A percentile compares a stretch with the other conserved stretches of the same genome.
These are phyloP conservation scores for Distichodus sexfasciatus DNA, from an alignment of 2,797 vertebrate genomes.

Conservation along the genomic window DNA sequence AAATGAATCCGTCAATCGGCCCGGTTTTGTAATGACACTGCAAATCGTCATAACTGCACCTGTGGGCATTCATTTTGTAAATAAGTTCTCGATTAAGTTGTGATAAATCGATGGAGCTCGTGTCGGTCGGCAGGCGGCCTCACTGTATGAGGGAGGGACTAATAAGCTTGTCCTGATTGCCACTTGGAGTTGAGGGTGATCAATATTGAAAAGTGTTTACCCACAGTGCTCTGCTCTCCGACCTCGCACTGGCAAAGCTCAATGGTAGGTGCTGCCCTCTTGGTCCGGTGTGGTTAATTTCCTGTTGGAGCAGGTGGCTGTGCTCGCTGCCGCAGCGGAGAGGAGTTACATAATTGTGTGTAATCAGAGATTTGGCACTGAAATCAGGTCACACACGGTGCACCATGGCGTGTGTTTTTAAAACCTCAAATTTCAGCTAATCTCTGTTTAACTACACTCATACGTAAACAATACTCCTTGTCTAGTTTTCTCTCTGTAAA, in stretches of 20 bases:
- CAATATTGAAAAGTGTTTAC: slow-evolving; percentile 44
- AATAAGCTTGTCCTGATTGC: slow-evolving; percentile 37
- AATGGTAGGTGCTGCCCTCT: slow-evolving; percentile 13
- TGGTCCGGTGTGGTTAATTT: slow-evolving; percentile 14
- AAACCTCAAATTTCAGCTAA: background rate
- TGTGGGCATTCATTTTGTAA: slow-evolving; percentile 49
- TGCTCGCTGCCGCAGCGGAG: slow-evolving; percentile 4
- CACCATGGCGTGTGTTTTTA: background rate
- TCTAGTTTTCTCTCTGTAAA: no score
- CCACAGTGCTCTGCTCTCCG: slow-evolving; percentile 23
- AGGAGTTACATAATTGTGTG: slow-evolving; percentile 13
- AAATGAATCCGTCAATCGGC: slow-evolving; percentile 40
- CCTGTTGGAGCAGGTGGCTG: slow-evolving; percentile 34
- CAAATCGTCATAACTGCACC: slow-evolving; percentile 37
- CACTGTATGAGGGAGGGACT: slow-evolving; percentile 30
- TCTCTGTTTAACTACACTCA: no score
- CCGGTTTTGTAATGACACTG: slow-evolving; percentile 46
- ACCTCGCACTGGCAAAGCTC: slow-evolving; percentile 13
- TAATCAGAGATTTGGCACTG: slow-evolving; percentile 14
- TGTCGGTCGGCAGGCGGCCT: slow-evolving; percentile 44
- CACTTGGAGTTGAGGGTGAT: slow-evolving; percentile 33
- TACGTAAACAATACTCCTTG: no score
- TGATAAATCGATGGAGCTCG: slow-evolving; percentile 41
- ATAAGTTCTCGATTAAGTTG: slow-evolving; percentile 56
- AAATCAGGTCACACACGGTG: slow-evolving; percentile 1